Evolutionary conservation across 2,888 invertebrate genomes (phyloP).

Genomic region (Oithona nana): DNA sequence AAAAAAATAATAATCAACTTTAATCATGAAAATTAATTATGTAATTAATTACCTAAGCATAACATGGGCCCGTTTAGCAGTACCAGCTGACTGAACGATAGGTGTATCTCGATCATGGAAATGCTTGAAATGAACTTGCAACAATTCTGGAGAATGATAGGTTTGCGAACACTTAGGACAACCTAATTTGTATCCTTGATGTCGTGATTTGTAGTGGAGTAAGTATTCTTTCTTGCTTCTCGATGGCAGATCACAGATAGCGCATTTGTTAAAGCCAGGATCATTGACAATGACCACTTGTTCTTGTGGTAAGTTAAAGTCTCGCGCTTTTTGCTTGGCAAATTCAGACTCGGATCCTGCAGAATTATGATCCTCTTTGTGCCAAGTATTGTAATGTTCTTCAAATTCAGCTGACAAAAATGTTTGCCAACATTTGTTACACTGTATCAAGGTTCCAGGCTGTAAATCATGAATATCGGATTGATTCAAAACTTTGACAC

Average conservation of each 20-base stretch:
- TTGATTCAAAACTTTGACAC: background rate
- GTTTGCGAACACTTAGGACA: constrained; percentile 6
- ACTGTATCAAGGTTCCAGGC: background rate
- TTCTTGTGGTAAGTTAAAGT: too few species aligned
- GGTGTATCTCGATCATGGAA: background rate
- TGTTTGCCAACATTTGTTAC: background rate
- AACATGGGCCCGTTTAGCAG: background rate
- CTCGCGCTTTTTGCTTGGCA: too few species aligned
- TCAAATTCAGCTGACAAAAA: background rate
- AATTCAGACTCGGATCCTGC: too few species aligned
- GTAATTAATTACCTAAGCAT: background rate
- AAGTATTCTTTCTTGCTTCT: background rate
- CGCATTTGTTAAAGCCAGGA: background rate
- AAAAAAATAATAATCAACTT: background rate
- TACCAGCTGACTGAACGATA: background rate
- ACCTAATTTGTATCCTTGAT: background rate
- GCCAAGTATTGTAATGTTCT: background rate
- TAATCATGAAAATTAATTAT: too few species aligned
- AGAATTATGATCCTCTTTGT: background rate
- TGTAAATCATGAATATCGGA: background rate
- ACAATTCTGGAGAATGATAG: background rate
- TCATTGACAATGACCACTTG: background rate
- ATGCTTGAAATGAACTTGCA: background rate
- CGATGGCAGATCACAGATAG: background rate
- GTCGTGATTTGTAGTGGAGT: background rate